phyloP scores from a whole-genome alignment of 2,888 invertebrate genomes.

The Erebia palarica region DNA sequence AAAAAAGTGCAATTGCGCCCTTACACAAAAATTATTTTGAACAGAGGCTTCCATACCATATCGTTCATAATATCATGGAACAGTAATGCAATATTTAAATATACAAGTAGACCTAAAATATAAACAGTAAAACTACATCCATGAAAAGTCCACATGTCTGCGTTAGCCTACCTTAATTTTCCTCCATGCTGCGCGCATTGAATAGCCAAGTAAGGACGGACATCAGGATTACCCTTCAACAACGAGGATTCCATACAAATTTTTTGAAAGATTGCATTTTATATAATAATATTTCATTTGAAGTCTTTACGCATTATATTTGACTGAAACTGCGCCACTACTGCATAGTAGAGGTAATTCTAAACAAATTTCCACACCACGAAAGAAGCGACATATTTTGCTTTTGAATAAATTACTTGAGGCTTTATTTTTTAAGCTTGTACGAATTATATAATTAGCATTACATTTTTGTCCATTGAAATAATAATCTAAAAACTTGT shows the following conservation, averaged over 20 bases:
- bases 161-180: slow-evolving; percentile 75
- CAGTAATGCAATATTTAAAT: background rate
- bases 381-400: no score
- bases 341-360: background rate
- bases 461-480: no score
- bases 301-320: background rate
- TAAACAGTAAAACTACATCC: slow-evolving; percentile 4
- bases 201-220: slow-evolving; percentile 69
- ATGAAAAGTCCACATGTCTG: slow-evolving; percentile 69
- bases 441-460: no score
- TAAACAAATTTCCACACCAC: background rate
- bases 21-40: no score
- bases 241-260: slow-evolving; percentile 66
- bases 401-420: no score
- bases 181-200: slow-evolving; percentile 60
- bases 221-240: slow-evolving; percentile 57
- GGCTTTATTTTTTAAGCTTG: no score
- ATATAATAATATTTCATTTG: slow-evolving; percentile 46
- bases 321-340: background rate
- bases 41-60: no score
- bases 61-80: no score
- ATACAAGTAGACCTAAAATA: background rate
- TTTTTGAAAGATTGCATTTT: slow-evolving; percentile 50
- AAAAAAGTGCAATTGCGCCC: background rate
- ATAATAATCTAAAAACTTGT: no score